A percentile compares a stretch with the other conserved stretches of the same genome.
These are phyloP conservation scores for Podarcis raffonei DNA, from an alignment of 2,113 vertebrate genomes.

Conservation along the genomic window DNA sequence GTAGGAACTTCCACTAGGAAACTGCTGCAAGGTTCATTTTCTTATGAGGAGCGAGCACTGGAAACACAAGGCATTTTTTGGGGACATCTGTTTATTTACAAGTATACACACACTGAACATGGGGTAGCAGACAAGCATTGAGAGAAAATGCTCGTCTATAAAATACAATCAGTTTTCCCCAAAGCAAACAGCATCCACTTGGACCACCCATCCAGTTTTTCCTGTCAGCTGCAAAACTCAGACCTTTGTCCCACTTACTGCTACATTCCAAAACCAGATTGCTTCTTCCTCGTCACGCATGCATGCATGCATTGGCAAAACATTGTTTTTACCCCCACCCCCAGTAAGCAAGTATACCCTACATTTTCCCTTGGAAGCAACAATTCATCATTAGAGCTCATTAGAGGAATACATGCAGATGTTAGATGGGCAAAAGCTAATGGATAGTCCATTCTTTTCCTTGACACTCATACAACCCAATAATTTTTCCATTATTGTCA, in stretches of 20 bases:
- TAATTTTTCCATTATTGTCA: background rate
- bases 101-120: background rate
- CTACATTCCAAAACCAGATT: background rate
- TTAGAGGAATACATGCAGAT: background rate
- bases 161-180: background rate
- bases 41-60: background rate
- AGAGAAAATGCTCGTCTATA: too few species aligned
- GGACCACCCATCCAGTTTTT: background rate
- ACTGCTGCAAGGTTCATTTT: background rate
- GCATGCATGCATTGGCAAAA: background rate
- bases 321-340: too few species aligned
- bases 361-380: background rate
- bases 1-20: background rate
- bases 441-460: background rate
- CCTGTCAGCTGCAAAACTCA: background rate
- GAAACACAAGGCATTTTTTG: background rate
- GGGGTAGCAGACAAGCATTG: background rate
- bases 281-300: background rate
- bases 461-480: background rate
- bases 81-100: background rate
- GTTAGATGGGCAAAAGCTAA: background rate
- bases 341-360: too few species aligned
- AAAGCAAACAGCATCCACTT: background rate
- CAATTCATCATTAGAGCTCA: background rate
- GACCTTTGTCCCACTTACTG: background rate